phyloP scores from a whole-genome alignment of 2,888 invertebrate genomes.

The Drosophila putrida region DNA sequence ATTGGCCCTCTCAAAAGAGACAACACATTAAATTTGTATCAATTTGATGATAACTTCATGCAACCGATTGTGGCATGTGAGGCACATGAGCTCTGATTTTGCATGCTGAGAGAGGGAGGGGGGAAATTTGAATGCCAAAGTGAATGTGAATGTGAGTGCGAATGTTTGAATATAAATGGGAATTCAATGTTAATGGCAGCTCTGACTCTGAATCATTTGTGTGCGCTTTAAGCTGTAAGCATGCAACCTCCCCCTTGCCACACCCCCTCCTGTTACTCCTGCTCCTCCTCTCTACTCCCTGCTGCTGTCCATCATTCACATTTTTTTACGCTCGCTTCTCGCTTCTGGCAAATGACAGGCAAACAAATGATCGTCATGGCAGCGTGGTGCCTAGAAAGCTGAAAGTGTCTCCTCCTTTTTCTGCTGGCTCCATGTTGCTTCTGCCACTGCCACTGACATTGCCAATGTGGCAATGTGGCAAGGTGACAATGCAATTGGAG shows the following conservation, averaged over 20 bases:
- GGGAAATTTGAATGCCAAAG: constrained; percentile 1
- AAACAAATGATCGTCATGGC: constrained; percentile 46
- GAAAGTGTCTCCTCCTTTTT: not conserved
- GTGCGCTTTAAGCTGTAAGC: constrained; percentile 15
- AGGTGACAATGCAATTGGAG: constrained; percentile 15
- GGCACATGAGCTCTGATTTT: constrained; percentile 14
- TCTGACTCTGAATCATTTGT: constrained; percentile 20
- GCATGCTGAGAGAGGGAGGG: not conserved
- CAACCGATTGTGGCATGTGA: constrained; percentile 1
- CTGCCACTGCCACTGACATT: constrained; percentile 7
- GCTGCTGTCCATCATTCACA: constrained; percentile 12
- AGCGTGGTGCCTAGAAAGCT: constrained; percentile 22
- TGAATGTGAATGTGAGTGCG: constrained; percentile 3
- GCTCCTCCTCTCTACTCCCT: too few species aligned
- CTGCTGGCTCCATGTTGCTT: not conserved
- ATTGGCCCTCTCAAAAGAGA: too few species aligned
- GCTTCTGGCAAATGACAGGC: constrained; percentile 46
- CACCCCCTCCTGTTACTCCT: not conserved
- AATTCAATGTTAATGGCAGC: constrained; percentile 48
- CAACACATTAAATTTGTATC: constrained; percentile 23
- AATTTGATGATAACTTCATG: constrained; percentile 13
- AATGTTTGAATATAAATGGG: constrained; percentile 28
- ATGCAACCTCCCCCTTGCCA: not conserved
- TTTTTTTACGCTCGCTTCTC: constrained; percentile 25
- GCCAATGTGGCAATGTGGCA: not conserved